These are phyloP conservation scores for Psammodynastes pulverulentus DNA, from an alignment of 2,113 vertebrate species.

Conservation along the genomic window DNA sequence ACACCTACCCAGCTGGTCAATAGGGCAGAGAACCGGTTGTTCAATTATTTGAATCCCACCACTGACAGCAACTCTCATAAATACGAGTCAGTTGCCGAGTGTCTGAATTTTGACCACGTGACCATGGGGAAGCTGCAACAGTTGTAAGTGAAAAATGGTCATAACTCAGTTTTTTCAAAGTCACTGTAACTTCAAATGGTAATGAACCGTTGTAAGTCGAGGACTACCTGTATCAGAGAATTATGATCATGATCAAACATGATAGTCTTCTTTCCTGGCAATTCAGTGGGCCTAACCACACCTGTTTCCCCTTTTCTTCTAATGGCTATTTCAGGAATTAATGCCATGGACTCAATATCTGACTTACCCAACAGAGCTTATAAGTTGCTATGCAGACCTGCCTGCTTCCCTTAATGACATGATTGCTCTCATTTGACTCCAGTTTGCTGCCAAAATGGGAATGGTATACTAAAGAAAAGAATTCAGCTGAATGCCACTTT, in stretches of 20 bases:
- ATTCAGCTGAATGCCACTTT: not conserved
- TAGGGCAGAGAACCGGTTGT: too few relatives aligned
- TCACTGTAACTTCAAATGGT: not conserved
- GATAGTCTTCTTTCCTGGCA: not conserved
- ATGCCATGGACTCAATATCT: not conserved
- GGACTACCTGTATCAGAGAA: not conserved
- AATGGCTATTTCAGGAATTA: not conserved
- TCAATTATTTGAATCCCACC: too few relatives aligned
- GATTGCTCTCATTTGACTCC: not conserved
- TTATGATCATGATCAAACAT: not conserved
- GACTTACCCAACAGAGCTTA: not conserved
- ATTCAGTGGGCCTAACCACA: not conserved
- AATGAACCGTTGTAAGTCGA: not conserved
- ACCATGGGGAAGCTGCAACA: not conserved
- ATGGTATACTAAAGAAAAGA: not conserved
- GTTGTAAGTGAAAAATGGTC: not conserved
- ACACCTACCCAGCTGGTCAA: too few relatives aligned
- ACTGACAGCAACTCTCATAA: not conserved
- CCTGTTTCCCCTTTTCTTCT: not conserved
- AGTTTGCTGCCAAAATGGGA: not conserved
- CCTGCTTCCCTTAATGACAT: not conserved
- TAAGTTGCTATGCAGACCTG: not conserved
- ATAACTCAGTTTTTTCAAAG: not conserved
- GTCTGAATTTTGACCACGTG: not conserved
- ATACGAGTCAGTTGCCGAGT: not conserved